These are phyloP conservation scores for Mayetiola destructor DNA, from an alignment of 2,888 invertebrate genomes.

Conservation along the genomic window DNA sequence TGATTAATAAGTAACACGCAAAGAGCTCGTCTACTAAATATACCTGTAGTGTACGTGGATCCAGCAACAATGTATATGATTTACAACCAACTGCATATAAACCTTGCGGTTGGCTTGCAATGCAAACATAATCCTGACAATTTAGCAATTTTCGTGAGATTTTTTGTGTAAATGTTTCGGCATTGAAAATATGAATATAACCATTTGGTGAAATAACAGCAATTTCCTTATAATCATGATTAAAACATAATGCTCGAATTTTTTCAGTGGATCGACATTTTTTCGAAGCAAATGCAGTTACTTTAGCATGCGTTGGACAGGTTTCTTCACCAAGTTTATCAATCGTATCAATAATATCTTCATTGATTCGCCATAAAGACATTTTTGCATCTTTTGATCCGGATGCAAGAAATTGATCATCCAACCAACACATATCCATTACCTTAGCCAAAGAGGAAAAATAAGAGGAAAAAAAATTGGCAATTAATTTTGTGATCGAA, in stretches of 20 bases:
- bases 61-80: conserved; percentile 78
- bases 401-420: conserved; percentile 87
- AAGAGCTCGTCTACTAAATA: too few relatives aligned
- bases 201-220: conserved; percentile 85
- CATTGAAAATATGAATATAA: conserved; percentile 87
- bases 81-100: conserved; percentile 89
- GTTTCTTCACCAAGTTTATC: conserved; percentile 28
- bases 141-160: conserved; percentile 75
- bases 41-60: conserved; percentile 71
- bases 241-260: conserved; percentile 72
- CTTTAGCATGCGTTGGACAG: conserved; percentile 37
- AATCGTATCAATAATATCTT: conserved; percentile 28
- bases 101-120: conserved; percentile 72
- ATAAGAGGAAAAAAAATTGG: too few relatives aligned
- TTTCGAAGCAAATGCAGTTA: conserved; percentile 54
- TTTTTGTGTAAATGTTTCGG: conserved; percentile 68
- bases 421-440: conserved; percentile 88
- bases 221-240: conserved; percentile 70
- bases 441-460: conserved; percentile 31
- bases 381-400: conserved; percentile 85
- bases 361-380: conserved; percentile 73
- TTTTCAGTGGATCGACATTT: conserved; percentile 64
- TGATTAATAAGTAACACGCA: neutral
- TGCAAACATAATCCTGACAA: conserved; percentile 84
- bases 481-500: neutral